phyloP scores from a whole-genome alignment of 1,140 invertebrate genomes.

The Ptiloglossa arizonensis region DNA sequence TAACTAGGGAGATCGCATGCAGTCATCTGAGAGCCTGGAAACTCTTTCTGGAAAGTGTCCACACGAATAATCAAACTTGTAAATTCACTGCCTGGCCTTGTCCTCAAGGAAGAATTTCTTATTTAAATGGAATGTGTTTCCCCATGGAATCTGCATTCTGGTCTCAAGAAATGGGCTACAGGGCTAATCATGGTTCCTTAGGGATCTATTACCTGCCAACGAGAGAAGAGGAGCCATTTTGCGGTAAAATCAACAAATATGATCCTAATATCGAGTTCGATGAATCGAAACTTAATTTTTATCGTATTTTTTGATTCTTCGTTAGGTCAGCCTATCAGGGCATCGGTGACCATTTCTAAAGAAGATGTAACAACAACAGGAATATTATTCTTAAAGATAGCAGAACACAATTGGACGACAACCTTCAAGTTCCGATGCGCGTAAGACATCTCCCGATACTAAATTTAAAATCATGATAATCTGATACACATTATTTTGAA shows the following conservation, averaged over 20 bases:
- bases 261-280: background rate
- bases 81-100: conserved; percentile 81
- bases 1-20: conserved; percentile 85
- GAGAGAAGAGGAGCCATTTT: conserved; percentile 78
- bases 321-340: conserved; percentile 80
- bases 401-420: conserved; percentile 69
- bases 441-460: conserved; percentile 71
- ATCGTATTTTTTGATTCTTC: background rate
- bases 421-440: conserved; percentile 76
- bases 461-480: background rate
- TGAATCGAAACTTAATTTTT: conserved; percentile 13
- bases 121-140: conserved; percentile 79
- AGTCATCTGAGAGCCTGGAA: conserved; percentile 88
- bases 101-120: conserved; percentile 74
- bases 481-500: background rate
- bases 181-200: conserved; percentile 73
- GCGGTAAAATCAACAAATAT: conserved; percentile 73
- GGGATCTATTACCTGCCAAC: conserved; percentile 80
- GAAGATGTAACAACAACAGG: conserved; percentile 72
- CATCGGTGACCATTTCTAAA: conserved; percentile 73
- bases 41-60: conserved; percentile 87
- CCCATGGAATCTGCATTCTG: conserved; percentile 73
- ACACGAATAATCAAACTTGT: conserved; percentile 78
- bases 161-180: conserved; percentile 78
- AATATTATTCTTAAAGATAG: conserved; percentile 74